phyloP scores from a whole-genome alignment of 2,113 vertebrate genomes.

The Glaucidium brasilianum region DNA sequence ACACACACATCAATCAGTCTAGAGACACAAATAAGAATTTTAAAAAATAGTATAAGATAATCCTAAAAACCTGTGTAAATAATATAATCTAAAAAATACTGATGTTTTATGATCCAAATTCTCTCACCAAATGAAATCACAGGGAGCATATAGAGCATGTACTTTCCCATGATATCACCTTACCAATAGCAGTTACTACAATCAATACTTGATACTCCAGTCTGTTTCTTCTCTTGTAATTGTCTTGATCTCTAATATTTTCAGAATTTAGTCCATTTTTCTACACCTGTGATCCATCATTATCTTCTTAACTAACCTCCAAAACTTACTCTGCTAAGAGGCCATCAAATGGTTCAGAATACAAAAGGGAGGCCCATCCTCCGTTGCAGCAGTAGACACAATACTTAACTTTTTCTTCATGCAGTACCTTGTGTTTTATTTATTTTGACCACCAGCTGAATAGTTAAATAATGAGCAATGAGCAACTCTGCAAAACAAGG shows the following conservation, averaged over 20 bases:
- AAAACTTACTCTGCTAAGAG: neutral
- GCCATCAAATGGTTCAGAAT: neutral
- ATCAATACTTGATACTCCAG: neutral
- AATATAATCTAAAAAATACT: neutral
- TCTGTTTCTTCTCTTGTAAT: neutral
- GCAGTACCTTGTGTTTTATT: neutral
- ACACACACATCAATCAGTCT: neutral
- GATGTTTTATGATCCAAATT: neutral
- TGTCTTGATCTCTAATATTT: neutral
- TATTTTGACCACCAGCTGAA: neutral
- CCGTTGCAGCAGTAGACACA: neutral
- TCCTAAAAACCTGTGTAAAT: neutral
- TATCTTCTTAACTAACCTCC: neutral
- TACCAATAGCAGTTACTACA: neutral
- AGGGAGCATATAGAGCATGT: fast-evolving
- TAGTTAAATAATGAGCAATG: neutral
- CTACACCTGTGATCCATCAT: neutral
- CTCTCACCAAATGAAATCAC: neutral
- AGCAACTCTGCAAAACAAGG: neutral
- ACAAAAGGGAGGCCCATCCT: neutral
- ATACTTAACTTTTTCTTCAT: neutral
- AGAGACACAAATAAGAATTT: neutral
- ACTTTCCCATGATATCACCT: neutral
- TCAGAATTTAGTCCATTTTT: neutral
- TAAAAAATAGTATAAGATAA: neutral